Conservation (phyloP, 2,888 invertebrate genomes). For the Macaria notata region DNA sequence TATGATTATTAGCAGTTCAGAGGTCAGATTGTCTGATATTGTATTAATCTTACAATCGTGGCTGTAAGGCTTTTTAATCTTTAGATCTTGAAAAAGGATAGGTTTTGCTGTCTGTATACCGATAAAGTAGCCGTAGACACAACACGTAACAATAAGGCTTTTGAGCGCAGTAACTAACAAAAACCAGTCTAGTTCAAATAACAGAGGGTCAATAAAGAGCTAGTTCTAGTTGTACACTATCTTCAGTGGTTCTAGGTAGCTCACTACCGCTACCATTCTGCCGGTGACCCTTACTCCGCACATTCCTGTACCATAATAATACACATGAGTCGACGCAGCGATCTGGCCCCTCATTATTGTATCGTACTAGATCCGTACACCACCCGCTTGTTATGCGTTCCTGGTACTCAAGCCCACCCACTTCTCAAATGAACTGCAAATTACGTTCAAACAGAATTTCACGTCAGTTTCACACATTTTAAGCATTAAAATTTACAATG, state of each 20-base stretch:
- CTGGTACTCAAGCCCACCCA: slow-evolving; percentile 45
- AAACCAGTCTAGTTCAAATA: slow-evolving; percentile 37
- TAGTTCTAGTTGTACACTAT: slow-evolving; percentile 3
- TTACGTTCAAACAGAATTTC: slow-evolving; percentile 9
- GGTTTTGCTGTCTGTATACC: too few relatives aligned
- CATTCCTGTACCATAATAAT: slow-evolving; percentile 80
- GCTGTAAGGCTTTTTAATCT: neutral
- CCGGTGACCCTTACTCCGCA: slow-evolving; percentile 65
- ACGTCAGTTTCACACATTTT: slow-evolving; percentile 2
- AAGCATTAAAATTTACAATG: neutral
- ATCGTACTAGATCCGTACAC: slow-evolving; percentile 43
- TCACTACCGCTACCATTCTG: slow-evolving; percentile 64
- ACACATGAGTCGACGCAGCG: slow-evolving; percentile 73
- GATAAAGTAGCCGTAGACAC: too few relatives aligned
- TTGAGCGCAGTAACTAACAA: neutral
- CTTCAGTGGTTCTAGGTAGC: slow-evolving; percentile 27
- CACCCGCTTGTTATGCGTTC: slow-evolving; percentile 49
- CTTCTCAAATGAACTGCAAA: slow-evolving; percentile 18
- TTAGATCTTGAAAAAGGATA: too few relatives aligned
- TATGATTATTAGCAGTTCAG: slow-evolving; percentile 71
- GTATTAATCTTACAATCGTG: slow-evolving; percentile 44
- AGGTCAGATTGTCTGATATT: slow-evolving; percentile 67
- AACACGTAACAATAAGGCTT: too few relatives aligned
- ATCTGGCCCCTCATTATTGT: slow-evolving; percentile 72
- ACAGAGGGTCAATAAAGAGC: slow-evolving; percentile 53